A percentile compares a stretch with the other conserved stretches of the same genome.
These are phyloP conservation scores for Brachyptera putata DNA, from an alignment of 2,888 invertebrate species.

Conservation along the genomic window DNA sequence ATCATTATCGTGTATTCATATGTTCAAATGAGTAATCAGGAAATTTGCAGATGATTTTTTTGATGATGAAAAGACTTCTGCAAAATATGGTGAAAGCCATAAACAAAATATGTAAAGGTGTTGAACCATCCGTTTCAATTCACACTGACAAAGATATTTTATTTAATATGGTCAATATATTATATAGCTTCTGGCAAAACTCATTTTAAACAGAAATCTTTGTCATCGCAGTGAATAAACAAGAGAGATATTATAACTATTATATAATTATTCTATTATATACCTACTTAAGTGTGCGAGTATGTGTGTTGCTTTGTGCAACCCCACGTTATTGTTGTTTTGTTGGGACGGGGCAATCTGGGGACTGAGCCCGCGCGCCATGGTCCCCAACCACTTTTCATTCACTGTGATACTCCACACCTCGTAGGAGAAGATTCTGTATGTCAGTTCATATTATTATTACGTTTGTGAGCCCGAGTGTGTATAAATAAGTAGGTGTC, in stretches of 20 bases:
- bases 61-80: neutral
- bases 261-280: conserved; percentile 6
- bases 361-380: conserved; percentile 20
- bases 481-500: too few relatives aligned
- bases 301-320: neutral
- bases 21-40: neutral
- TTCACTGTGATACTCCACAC: conserved; percentile 36
- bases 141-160: too few relatives aligned
- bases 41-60: neutral
- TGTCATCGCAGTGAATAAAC: neutral
- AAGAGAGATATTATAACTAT: conserved; percentile 1
- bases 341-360: conserved; percentile 31
- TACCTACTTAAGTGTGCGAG: conserved; percentile 4
- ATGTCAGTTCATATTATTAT: neutral
- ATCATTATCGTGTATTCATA: neutral
- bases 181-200: too few relatives aligned
- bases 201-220: too few relatives aligned
- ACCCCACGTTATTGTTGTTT: conserved; percentile 15
- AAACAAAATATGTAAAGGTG: too few relatives aligned
- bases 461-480: too few relatives aligned
- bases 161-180: too few relatives aligned
- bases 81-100: neutral
- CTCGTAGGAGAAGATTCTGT: conserved; percentile 29
- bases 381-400: conserved; percentile 27
- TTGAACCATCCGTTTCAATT: too few relatives aligned